A percentile compares a stretch with the other conserved stretches of the same genome.
These are phyloP conservation scores for Myrmophylax atrothorax DNA, from an alignment of 2,113 vertebrate genomes.

Conservation along the genomic window DNA sequence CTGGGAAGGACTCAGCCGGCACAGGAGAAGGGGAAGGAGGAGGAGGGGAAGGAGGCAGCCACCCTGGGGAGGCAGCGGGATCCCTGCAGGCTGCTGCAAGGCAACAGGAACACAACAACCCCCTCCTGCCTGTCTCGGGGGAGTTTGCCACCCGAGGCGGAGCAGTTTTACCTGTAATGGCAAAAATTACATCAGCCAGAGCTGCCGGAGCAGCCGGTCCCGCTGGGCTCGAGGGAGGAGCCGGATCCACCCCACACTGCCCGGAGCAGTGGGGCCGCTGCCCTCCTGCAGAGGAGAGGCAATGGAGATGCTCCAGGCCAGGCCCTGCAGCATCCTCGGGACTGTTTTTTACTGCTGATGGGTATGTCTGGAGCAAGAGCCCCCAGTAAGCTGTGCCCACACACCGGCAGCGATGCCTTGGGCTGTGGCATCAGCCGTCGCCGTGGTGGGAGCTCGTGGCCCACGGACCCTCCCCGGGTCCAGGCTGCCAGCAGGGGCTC, in stretches of 20 bases:
- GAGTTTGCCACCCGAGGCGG: background rate
- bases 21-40: background rate
- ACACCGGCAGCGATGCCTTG: fast-evolving
- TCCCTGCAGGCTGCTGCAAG: background rate
- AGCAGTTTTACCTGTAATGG: background rate
- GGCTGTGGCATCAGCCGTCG: background rate
- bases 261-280: fast-evolving
- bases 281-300: background rate
- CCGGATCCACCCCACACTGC: background rate
- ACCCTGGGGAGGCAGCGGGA: background rate
- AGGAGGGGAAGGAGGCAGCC: background rate
- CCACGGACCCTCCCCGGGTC: background rate
- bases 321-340: background rate
- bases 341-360: background rate
- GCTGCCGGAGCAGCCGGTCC: background rate
- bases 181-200: conserved; percentile 54
- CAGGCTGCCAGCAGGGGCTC: fast-evolving
- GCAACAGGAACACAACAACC: conserved; percentile 13
- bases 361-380: background rate
- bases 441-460: fast-evolving
- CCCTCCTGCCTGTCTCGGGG: background rate
- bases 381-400: no score
- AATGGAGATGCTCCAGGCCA: background rate
- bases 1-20: background rate
- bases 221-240: background rate